Conservation (phyloP, 2,888 invertebrate genomes). For the Acanthosepion lycidas region DNA sequence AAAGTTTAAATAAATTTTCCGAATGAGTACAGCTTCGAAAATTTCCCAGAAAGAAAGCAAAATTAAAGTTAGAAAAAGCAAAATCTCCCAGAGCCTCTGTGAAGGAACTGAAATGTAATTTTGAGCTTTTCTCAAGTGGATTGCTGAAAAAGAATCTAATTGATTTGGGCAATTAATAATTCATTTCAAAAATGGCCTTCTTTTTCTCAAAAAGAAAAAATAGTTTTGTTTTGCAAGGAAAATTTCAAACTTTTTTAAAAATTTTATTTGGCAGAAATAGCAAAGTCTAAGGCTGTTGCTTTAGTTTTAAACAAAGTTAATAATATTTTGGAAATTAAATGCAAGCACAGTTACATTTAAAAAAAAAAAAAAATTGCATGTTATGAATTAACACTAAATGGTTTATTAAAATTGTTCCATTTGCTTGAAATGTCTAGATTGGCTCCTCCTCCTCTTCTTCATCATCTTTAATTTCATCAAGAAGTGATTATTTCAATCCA, state of each 20-base stretch:
- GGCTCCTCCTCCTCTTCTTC: background rate
- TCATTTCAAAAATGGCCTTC: background rate
- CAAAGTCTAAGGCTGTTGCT: background rate
- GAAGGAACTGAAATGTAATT: background rate
- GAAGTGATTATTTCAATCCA: background rate
- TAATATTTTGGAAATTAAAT: background rate
- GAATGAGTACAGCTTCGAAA: background rate
- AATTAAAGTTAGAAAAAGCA: background rate
- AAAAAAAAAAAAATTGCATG: background rate
- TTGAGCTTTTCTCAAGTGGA: background rate
- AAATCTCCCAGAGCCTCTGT: background rate
- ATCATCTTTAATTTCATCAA: background rate
- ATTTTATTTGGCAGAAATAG: slow-evolving; percentile 4
- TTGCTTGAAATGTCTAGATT: background rate
- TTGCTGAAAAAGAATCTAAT: background rate
- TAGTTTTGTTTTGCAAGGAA: too few species aligned
- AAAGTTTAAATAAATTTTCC: background rate
- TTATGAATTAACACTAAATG: background rate
- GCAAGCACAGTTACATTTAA: background rate
- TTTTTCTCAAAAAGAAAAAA: background rate
- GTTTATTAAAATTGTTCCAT: background rate
- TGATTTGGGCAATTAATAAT: background rate
- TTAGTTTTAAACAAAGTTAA: background rate
- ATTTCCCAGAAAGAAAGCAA: background rate
- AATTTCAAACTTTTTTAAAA: background rate